Conservation (phyloP, 2,113 vertebrate genomes). For the Otocyon megalotis region DNA sequence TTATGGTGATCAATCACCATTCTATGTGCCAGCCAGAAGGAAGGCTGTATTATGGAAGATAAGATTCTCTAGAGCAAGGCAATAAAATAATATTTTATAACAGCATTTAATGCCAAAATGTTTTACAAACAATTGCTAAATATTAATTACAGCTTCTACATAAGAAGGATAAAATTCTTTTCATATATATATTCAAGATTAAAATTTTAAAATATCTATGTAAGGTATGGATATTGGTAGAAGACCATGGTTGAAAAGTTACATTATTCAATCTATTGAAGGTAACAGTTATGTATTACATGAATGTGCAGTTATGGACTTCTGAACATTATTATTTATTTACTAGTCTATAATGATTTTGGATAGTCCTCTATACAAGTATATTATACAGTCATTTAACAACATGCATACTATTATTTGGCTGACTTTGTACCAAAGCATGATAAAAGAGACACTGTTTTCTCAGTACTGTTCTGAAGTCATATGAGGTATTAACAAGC, state of each 20-base stretch:
- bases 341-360: conserved; percentile 83
- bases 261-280: conserved; percentile 83
- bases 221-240: conserved; percentile 71
- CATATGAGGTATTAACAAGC: conserved; percentile 84
- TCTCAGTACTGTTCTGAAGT: conserved; percentile 80
- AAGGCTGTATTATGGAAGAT: not conserved
- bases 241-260: conserved; percentile 77
- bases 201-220: conserved; percentile 61
- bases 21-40: not conserved
- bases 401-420: conserved; percentile 84
- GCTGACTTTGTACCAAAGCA: conserved; percentile 84
- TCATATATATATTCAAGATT: not conserved
- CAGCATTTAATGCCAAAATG: not conserved
- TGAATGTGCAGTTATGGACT: conserved; percentile 83
- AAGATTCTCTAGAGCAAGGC: not conserved
- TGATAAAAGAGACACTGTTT: conserved; percentile 84
- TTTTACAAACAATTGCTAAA: not conserved
- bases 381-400: conserved; percentile 68
- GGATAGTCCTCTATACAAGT: conserved; percentile 80
- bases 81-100: not conserved
- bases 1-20: not conserved
- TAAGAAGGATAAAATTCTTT: not conserved
- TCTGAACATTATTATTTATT: conserved; percentile 85
- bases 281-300: conserved; percentile 81
- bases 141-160: conserved; percentile 45